phyloP scores from a whole-genome alignment of 2,888 invertebrate species.

The Incurvaria masculella region DNA sequence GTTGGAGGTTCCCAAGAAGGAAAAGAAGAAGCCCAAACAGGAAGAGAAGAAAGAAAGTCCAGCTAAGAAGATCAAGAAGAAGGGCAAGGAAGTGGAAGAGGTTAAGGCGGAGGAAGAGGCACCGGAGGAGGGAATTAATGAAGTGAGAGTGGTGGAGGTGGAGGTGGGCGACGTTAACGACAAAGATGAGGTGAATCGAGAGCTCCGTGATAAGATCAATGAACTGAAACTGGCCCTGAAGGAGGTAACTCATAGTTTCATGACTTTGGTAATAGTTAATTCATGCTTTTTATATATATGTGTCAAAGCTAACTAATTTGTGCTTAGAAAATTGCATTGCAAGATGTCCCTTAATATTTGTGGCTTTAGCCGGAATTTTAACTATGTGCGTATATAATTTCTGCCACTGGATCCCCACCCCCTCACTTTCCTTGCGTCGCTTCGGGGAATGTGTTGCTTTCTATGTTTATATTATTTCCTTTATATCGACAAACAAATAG shows the following conservation, averaged over 20 bases:
- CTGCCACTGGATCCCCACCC: no score
- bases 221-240: conserved; percentile 47
- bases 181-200: conserved; percentile 39
- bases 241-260: conserved; percentile 33
- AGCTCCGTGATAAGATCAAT: conserved; percentile 46
- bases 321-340: no score
- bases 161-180: conserved; percentile 43
- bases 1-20: conserved; percentile 69
- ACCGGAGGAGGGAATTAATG: conserved; percentile 16
- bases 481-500: no score
- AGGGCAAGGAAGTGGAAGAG: conserved; percentile 37
- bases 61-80: conserved; percentile 43
- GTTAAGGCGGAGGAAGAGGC: conserved; percentile 16
- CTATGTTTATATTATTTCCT: no score
- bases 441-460: no score
- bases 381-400: no score
- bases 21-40: conserved; percentile 68
- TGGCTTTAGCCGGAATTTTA: no score
- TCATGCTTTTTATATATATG: no score
- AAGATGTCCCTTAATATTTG: no score
- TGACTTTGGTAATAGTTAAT: no score
- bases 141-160: conserved; percentile 36
- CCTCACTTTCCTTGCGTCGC: no score
- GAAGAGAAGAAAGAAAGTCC: conserved; percentile 56
- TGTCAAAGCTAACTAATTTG: no score